A percentile compares a stretch with the other conserved stretches of the same genome.
phyloP scores from a whole-genome alignment of 1,140 invertebrate species.

The Listronotus bonariensis region DNA sequence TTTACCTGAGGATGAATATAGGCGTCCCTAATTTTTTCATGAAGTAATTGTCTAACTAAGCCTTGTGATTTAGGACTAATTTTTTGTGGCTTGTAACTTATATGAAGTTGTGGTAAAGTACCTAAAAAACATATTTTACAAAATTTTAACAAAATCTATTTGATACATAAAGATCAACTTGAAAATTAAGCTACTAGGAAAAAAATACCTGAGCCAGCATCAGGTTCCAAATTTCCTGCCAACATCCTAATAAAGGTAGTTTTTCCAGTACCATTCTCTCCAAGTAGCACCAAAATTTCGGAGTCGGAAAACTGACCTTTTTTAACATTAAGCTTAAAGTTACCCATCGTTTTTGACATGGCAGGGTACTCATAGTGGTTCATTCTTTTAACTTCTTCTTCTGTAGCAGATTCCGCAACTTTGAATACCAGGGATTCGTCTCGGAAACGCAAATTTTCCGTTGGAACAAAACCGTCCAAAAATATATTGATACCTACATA shows the following conservation, averaged over 20 bases:
- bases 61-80: constrained; percentile 98
- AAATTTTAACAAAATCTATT: too few species aligned
- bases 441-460: constrained; percentile 98
- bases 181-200: not conserved
- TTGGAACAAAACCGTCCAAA: constrained; percentile 98
- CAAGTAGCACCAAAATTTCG: constrained; percentile 97
- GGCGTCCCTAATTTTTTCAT: constrained; percentile 96
- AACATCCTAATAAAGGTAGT: constrained; percentile 99
- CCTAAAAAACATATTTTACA: constrained; percentile 50
- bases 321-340: constrained; percentile 81
- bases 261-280: constrained; percentile 99
- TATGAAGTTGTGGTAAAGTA: constrained; percentile 90
- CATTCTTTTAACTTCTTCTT: constrained; percentile 97
- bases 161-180: too few species aligned
- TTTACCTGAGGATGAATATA: constrained; percentile 90
- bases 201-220: constrained; percentile 75
- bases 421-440: constrained; percentile 97
- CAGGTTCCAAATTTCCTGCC: constrained; percentile 91
- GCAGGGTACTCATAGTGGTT: constrained; percentile 94
- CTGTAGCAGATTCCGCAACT: constrained; percentile 95
- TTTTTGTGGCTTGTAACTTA: constrained; percentile 99
- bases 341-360: constrained; percentile 83
- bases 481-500: constrained; percentile 95
- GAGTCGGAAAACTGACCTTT: constrained; percentile 98
- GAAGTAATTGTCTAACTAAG: constrained; percentile 86